These are phyloP conservation scores for Perca flavescens DNA, from an alignment of 2,113 vertebrate genomes.

Conservation along the genomic window DNA sequence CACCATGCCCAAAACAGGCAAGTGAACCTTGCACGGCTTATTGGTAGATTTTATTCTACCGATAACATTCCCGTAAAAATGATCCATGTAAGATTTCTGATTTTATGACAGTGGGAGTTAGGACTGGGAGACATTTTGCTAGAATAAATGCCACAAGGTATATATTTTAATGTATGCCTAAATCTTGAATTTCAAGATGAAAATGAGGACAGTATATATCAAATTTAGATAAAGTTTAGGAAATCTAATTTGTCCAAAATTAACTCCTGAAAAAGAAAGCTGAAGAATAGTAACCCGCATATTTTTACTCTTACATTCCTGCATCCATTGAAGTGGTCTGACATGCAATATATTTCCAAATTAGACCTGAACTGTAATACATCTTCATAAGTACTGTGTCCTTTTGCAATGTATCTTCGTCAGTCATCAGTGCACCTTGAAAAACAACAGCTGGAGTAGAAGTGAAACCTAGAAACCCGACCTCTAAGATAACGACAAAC, in stretches of 20 bases:
- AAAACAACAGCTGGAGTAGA: conserved; percentile 18
- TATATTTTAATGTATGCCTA: background rate
- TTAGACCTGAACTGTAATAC: background rate
- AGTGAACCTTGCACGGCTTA: background rate
- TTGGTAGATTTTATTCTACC: background rate
- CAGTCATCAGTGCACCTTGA: conserved; percentile 15
- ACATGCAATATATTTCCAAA: background rate
- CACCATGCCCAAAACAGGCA: background rate
- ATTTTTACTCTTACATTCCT: background rate
- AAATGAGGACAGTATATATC: background rate
- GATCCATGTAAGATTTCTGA: background rate
- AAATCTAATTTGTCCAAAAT: background rate
- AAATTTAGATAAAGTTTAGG: background rate
- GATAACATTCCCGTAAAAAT: background rate
- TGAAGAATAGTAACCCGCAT: background rate
- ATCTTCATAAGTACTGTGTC: background rate
- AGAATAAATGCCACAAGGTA: background rate
- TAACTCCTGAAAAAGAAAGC: background rate
- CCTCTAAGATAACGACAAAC: conserved; percentile 40
- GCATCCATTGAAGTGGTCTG: background rate
- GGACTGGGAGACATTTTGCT: background rate
- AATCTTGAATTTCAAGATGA: background rate
- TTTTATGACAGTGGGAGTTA: background rate
- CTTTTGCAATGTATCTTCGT: conserved; percentile 17
- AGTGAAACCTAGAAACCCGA: conserved; percentile 46